Base-by-base conservation (phyloP, 2,113 vertebrate genomes). In the Emydura subglobosa region DNA sequence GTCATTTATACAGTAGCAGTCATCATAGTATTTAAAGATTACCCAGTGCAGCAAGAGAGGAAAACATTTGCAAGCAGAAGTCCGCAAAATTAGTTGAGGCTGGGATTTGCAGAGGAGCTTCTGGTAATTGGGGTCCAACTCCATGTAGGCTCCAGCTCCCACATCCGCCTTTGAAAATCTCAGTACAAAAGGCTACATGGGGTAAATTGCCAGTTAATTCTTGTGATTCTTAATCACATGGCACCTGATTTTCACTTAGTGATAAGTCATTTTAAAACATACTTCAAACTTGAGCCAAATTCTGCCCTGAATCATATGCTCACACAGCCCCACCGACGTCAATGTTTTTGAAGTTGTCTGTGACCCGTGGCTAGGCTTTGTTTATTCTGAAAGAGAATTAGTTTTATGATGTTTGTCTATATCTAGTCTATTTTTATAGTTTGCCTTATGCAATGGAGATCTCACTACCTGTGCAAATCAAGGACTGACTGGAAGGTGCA, bases 1-100 rank as follows among this genome's bases (percentile, higher is more conserved):
- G 65, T 72, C n/a, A 72, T 72, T 72, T 72, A 72, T 72, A 72
- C 19, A 89, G 87, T 27, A 91, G 50, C 87, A 91, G 84, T 87
- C 16, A 42, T 96, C 88, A 59, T 61, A 76, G 44, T 29, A 86
- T 83, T 74, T 93, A 86, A 95, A 85, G 34, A 94, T 91, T 90
- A 84, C 85, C 65, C 61, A 54, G 39, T 79, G 27, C 9, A 81
- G n/a, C 53, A 86, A 87, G 94, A 82, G 88, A 22, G 13, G 74
- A 85, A 94, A 85, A 79, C 91, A 81, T 79, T 13, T 86, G 96
- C n/a, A 72, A n/a, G 55, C 65, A 78, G 8, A 78, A 92, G 84
- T 47, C 80, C 87, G 81, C 93, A 94, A 16, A 54, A 88, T 0
- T 50, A 50, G 55, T 22, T 47, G 85, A 92, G 89, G 50, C 25